A percentile compares a stretch with the other conserved stretches of the same genome.
phyloP scores from a whole-genome alignment of 2,888 invertebrate species.

The Cetonia aurata region DNA sequence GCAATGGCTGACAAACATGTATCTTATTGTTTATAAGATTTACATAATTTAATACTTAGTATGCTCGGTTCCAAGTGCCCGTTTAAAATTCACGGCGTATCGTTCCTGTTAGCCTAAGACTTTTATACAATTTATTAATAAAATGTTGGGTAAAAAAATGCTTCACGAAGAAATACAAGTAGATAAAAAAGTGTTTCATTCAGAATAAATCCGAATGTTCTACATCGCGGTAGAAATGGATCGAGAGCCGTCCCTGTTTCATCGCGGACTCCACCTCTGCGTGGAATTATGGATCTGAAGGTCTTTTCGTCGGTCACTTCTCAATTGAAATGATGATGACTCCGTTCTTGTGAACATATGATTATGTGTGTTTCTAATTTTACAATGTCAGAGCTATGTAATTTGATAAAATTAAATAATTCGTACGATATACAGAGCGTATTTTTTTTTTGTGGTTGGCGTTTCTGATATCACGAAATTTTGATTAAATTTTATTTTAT shows the following conservation, averaged over 20 bases:
- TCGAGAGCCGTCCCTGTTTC: neutral
- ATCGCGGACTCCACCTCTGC: neutral
- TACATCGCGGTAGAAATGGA: neutral
- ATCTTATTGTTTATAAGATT: slow-evolving; percentile 37
- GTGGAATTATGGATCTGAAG: slow-evolving; percentile 2
- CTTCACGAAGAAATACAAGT: neutral
- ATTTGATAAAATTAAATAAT: slow-evolving; percentile 33
- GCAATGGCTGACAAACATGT: slow-evolving; percentile 35
- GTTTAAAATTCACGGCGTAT: slow-evolving; percentile 32
- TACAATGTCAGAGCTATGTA: slow-evolving; percentile 28
- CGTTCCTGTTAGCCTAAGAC: slow-evolving; percentile 34
- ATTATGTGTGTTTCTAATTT: slow-evolving; percentile 29
- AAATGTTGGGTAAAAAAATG: slow-evolving; percentile 32
- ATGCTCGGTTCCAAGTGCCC: slow-evolving; percentile 8
- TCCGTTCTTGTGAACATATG: slow-evolving; percentile 15
- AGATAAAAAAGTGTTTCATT: slow-evolving; percentile 5
- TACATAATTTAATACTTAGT: slow-evolving; percentile 34
- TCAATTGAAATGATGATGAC: slow-evolving; percentile 9
- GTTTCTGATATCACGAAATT: neutral
- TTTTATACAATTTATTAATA: slow-evolving; percentile 35
- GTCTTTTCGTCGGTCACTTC: neutral
- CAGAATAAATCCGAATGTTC: neutral
- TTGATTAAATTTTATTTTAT: neutral
- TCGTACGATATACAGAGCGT: slow-evolving; percentile 8
- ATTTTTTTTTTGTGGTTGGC: slow-evolving; percentile 9